Evolutionary conservation across 2,888 invertebrate species (phyloP).

Genomic region (Boloria selene): DNA sequence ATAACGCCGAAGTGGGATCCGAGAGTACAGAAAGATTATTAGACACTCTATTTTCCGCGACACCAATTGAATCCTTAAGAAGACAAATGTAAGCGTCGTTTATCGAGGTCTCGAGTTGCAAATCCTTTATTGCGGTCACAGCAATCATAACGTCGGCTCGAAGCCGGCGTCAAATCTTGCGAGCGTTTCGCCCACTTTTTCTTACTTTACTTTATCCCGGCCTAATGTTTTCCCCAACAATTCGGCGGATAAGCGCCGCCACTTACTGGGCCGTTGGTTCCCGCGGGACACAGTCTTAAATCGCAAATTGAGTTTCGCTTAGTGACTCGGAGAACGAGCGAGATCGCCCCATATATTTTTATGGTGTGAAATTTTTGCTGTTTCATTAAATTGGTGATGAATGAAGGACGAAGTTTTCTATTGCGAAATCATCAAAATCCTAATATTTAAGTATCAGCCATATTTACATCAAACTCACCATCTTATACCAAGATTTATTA

Average conservation of each 20-base stretch:
- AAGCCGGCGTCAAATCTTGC: constrained; percentile 46
- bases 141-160: constrained; percentile 36
- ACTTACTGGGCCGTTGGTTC: constrained; percentile 53
- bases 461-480: no score
- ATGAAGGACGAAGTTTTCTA: neutral
- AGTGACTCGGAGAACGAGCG: constrained; percentile 63
- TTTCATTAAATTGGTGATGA: constrained; percentile 3
- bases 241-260: constrained; percentile 56
- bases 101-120: constrained; percentile 33
- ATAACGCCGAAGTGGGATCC: constrained; percentile 4
- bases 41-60: constrained; percentile 23
- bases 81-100: constrained; percentile 36
- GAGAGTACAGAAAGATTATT: constrained; percentile 7
- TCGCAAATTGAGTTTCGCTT: constrained; percentile 68
- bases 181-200: constrained; percentile 50
- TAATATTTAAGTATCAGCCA: no score
- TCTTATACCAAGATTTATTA: no score
- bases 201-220: constrained; percentile 51
- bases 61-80: constrained; percentile 34
- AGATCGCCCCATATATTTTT: constrained; percentile 33
- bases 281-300: constrained; percentile 56
- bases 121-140: constrained; percentile 32
- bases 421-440: neutral
- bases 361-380: constrained; percentile 20
- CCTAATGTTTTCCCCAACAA: constrained; percentile 64